phyloP scores from a whole-genome alignment of 1,140 invertebrate genomes.

The Halesus radiatus region DNA sequence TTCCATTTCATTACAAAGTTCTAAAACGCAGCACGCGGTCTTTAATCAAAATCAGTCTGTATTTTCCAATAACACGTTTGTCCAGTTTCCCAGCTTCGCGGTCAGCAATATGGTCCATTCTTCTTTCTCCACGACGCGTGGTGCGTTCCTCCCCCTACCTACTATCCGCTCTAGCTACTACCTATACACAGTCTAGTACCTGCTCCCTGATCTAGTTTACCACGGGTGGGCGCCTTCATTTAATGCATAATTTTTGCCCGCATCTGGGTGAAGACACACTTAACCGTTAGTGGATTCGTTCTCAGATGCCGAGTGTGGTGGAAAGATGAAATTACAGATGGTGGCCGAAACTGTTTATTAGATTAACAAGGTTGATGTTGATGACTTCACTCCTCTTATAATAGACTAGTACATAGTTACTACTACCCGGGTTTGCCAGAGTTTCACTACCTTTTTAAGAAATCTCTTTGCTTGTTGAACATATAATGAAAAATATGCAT shows the following conservation, averaged over 20 bases:
- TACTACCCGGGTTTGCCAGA: too few species aligned
- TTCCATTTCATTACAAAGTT: too few species aligned
- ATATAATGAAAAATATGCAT: too few species aligned
- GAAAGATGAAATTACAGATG: not conserved
- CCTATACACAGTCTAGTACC: too few species aligned
- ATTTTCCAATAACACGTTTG: too few species aligned
- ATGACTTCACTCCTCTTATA: too few species aligned
- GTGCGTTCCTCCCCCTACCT: not conserved
- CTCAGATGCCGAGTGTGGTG: slow-evolving; percentile 1
- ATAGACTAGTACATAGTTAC: too few species aligned
- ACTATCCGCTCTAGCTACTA: too few species aligned
- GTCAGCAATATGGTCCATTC: not conserved
- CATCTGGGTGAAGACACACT: slow-evolving; percentile 31
- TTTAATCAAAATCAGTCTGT: too few species aligned
- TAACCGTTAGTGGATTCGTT: slow-evolving; percentile 32
- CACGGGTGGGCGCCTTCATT: slow-evolving; percentile 28
- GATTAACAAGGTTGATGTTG: not conserved
- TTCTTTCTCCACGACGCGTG: not conserved
- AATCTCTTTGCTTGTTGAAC: too few species aligned
- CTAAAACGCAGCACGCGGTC: too few species aligned
- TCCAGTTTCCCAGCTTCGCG: not conserved
- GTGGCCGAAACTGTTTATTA: slow-evolving; percentile 10
- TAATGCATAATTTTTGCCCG: not conserved
- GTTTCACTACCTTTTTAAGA: too few species aligned
- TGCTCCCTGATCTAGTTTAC: not conserved